Base-by-base conservation (phyloP, 2,113 vertebrate genomes). In the Rallus limicola region DNA sequence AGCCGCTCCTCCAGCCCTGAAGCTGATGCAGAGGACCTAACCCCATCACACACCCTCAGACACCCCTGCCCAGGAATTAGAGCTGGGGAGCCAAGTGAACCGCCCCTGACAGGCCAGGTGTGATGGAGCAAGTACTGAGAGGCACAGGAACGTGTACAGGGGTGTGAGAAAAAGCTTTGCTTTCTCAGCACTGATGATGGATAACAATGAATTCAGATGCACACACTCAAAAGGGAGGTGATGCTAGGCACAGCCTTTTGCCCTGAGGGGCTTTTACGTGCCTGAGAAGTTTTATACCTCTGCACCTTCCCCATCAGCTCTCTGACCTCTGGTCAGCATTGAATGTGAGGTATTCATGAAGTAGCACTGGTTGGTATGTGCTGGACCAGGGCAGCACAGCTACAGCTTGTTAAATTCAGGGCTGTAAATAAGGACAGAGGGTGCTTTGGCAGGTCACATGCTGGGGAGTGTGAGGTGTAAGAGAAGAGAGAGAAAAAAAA, bases 241-340 rank as follows among this genome's bases (percentile, higher is more conserved):
- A 55, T 60, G 29, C 19, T 10, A 36, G 13, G 18, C 69, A 69
- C 11, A 31, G 46, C 29, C 16, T 58, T 58, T 76, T 55, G 33
- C 15, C n/a, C 63, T 55, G 38, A 0, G 3, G 52, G 70, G 36
- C 3, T 38, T 82, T 58, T 68, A 46, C 1, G 1, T 53, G 40
- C 25, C 36, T 46, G 55, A 59, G 67, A 70, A 80, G 6, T 25
- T 82, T 72, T 64, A 4, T 42, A 21, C 1, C 0, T 24, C 69
- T 52, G 14, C 53, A 18, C n/a, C 24, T 85, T 48, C 55, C 28
- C 42, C n/a, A 50, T 33, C 74, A 76, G 12, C 16, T 36, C 33
- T 44, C 64, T 28, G 34, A 42, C 34, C 33, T 52, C 62, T 38
- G 71, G 13, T 76, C 68, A 36, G 63, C 58, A 52, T 38, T 56